Percentiles rank a stretch among this genome's conserved stretches.
Evolutionary conservation across 2,888 invertebrate species (phyloP).

Genomic region (Yponomeuta sedellus): DNA sequence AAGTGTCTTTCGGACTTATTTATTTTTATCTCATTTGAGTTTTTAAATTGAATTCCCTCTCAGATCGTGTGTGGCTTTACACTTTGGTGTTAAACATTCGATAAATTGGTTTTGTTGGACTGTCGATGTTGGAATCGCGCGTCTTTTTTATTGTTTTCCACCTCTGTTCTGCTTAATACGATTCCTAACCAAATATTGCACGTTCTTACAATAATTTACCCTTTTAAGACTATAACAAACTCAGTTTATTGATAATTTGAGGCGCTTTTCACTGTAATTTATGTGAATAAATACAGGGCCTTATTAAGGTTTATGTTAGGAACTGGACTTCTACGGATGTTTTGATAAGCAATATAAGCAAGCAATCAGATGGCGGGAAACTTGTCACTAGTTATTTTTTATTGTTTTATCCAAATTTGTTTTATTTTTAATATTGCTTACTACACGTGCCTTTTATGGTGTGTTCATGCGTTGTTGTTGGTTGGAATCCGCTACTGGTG

Average conservation of each 20-base stretch:
- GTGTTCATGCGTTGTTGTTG: not conserved
- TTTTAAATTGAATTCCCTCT: constrained; percentile 71
- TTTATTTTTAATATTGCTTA: not conserved
- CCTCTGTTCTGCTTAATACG: not conserved
- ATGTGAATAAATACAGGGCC: not conserved
- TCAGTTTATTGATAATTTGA: not conserved
- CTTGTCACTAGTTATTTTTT: not conserved
- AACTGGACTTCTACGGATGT: not conserved
- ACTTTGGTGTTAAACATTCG: constrained; percentile 61
- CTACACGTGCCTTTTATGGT: not conserved
- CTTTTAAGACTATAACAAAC: not conserved
- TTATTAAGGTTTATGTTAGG: not conserved
- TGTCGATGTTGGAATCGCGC: not conserved
- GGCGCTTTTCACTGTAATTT: not conserved
- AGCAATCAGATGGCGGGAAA: not conserved
- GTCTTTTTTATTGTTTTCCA: not conserved
- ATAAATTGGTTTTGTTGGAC: constrained; percentile 40
- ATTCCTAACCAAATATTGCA: constrained; percentile 1
- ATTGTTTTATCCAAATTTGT: not conserved
- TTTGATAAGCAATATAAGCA: not conserved
- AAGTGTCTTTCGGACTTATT: constrained; percentile 74
- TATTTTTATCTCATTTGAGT: constrained; percentile 74
- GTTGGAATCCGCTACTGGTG: too few species aligned
- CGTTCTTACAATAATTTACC: not conserved
- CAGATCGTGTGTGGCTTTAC: constrained; percentile 68